These are phyloP conservation scores for Portevinia maculata DNA, from an alignment of 2,888 invertebrate genomes.

Conservation along the genomic window DNA sequence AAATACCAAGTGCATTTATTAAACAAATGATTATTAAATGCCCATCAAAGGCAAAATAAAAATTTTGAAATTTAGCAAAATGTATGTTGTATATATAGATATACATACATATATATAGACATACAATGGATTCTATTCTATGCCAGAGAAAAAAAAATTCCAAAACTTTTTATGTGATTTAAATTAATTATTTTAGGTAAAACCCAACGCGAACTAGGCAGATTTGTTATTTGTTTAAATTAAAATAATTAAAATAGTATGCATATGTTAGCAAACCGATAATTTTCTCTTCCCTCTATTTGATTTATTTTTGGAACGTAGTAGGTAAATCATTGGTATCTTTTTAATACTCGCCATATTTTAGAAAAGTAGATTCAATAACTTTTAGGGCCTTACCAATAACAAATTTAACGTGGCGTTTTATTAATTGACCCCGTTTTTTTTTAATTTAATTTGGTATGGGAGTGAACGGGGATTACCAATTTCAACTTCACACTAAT, in stretches of 20 bases:
- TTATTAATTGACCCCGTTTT: too few relatives aligned
- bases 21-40: slow-evolving; percentile 41
- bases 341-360: background rate
- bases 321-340: slow-evolving; percentile 14
- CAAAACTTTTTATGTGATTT: slow-evolving; percentile 72
- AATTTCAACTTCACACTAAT: too few relatives aligned
- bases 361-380: slow-evolving; percentile 53
- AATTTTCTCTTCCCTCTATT: slow-evolving; percentile 22
- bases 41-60: background rate
- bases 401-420: too few relatives aligned
- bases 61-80: slow-evolving; percentile 45
- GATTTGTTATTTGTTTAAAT: slow-evolving; percentile 70
- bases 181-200: slow-evolving; percentile 70
- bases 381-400: too few relatives aligned
- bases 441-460: too few relatives aligned
- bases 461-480: too few relatives aligned
- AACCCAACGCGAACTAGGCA: slow-evolving; percentile 52
- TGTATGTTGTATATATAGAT: slow-evolving; percentile 37
- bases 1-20: slow-evolving; percentile 67
- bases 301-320: slow-evolving; percentile 22
- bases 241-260: slow-evolving; percentile 49
- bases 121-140: slow-evolving; percentile 30
- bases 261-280: slow-evolving; percentile 21
- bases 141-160: slow-evolving; percentile 57
- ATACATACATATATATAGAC: slow-evolving; percentile 21